Base-by-base conservation (phyloP, 2,797 vertebrate species). In the Buphagus erythrorhynchus region DNA sequence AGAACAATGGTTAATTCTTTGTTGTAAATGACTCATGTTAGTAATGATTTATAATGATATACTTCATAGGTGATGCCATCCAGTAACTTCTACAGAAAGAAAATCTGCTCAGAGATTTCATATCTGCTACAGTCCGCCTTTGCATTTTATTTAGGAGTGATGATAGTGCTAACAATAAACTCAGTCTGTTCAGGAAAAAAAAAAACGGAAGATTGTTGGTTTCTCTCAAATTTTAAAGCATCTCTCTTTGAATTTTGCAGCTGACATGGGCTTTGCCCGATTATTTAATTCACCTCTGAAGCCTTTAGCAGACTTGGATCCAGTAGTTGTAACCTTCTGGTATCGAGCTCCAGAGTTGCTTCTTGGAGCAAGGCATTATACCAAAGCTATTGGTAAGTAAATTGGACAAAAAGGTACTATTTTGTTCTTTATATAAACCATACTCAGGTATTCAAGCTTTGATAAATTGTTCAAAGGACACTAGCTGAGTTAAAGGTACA, bases 271-370 rank as follows among this genome's bases (percentile, higher is more conserved):
- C 97, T 99, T 99, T 99, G 99, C 99, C 97, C 99, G 99, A 74
- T 99, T 99, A 98, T 99, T 99, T 99, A 99, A 99, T 98, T 99
- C 99, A 99, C 99, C 99, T 97, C 98, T 99, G 98, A 99, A 99
- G 99, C 99, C 99, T 99, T 99, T 99, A 99, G 99, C 99, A 97
- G 99, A 99, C 98, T 98, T 99, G 96, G 99, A 99, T 98, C 99
- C 99, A 88, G 99, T 99, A 98, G 99, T 99, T 95, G 99, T 99
- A 98, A 99, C 99, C 28, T 99, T 99, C 98, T 99, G 99, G 99
- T 99, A 99, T 98, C 99, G 99, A 98, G 99, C 99, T 97, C 99
- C 99, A 96, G 99, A 99, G 97, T 98, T 99, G 68, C 98, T 99
- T 97, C 99, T 99, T 88, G 99, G 99, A 96, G 99, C 99, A 96